Evolutionary conservation across 2,888 invertebrate genomes (phyloP), one percentile per base, ranked within the genome.

Genomic region (Nymphalis c-album): DNA sequence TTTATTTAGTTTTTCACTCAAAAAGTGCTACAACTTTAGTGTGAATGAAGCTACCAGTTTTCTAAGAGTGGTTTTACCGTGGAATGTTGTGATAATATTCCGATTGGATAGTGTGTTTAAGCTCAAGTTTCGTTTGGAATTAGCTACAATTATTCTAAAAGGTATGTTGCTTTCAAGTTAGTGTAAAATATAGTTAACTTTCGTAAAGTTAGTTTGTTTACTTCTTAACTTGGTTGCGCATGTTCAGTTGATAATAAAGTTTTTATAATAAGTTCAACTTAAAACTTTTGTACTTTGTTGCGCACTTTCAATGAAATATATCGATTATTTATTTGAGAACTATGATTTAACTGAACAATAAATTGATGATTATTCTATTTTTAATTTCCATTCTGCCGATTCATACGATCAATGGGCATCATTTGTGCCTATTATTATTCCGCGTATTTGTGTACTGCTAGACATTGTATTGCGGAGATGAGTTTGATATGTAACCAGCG

Each of bases 31-130:
- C 80, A 80, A 83, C 81, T 80, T 80, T 78, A 77, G 84, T 87
- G 87, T 79, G 80, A 79, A 85, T 80, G 82, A 84, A 85, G 86
- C 81, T 88, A 87, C 88, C 85, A 86, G 87, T 89, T 89, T 86
- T 80, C 81, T 85, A 82, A 83, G 83, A 83, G 88, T 86, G 86
- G 85, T 86, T 86, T 85, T 81, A 75, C 74, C 75, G 80, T 85
- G 88, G 90, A 90, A 91, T 91, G 91, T 87, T 88, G 89, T 90
- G 90, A 78, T 79, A 78, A 80, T 87, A 86, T 91, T 67, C 83
- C 78, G 82, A 88, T 85, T 88, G 88, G 85, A 87, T 88, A 85
- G 82, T 87, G 85, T 81, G 80, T 84, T 78, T 81, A 80, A 76
- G 76, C 76, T 82, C 80, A 83, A 80, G 63, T 67, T 84, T 80